Evolutionary conservation across 2,113 vertebrate genomes (phyloP).

Genomic region (Gavialis gangeticus): DNA sequence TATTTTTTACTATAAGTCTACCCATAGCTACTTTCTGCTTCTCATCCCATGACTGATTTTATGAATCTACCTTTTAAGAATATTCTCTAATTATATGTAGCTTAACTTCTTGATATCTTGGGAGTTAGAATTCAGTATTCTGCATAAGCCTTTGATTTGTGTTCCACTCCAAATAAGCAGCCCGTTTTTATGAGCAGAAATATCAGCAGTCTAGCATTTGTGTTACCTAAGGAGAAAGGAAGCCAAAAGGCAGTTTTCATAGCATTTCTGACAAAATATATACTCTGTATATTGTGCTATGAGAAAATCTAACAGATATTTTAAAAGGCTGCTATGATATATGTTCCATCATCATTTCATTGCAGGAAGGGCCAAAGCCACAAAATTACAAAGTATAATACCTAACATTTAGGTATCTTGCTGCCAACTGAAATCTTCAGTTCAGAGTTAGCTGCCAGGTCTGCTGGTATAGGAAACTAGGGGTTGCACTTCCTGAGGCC

Average conservation of each 20-base stretch:
- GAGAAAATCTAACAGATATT: constrained; percentile 61
- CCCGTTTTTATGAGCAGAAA: background rate
- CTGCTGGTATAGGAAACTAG: no score
- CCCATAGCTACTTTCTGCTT: constrained; percentile 34
- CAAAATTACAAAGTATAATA: rapidly evolving
- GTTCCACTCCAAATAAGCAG: background rate
- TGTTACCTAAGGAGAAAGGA: background rate
- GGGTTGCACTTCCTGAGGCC: no score
- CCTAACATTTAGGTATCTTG: background rate
- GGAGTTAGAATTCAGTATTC: constrained; percentile 30
- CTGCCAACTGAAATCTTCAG: no score
- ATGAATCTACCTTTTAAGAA: constrained; percentile 31
- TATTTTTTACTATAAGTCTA: background rate
- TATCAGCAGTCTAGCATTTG: background rate
- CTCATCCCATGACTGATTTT: constrained; percentile 32
- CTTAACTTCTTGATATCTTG: background rate
- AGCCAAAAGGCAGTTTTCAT: constrained; percentile 1
- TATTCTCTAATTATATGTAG: constrained; percentile 31
- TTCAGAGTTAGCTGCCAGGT: no score
- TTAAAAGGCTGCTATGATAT: constrained; percentile 57
- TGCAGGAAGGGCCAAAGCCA: background rate
- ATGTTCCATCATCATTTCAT: constrained; percentile 47
- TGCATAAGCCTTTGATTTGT: background rate
- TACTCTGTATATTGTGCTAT: background rate
- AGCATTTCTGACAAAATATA: background rate